A percentile compares a stretch with the other conserved stretches of the same genome.
Evolutionary conservation across 2,113 vertebrate species (phyloP).

Genomic region (Phyllostomus hastatus): DNA sequence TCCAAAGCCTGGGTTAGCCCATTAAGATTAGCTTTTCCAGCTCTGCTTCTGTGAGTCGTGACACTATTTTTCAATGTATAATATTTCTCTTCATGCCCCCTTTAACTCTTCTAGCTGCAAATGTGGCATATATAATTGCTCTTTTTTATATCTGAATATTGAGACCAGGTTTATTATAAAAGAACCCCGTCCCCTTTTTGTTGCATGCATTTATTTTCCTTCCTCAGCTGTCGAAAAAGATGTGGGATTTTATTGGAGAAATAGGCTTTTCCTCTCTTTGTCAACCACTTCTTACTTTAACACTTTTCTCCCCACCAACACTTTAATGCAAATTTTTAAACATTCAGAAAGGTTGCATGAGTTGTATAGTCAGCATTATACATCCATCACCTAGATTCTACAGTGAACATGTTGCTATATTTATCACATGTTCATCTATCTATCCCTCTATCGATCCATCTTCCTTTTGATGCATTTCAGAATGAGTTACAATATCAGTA

Average conservation of each 20-base stretch:
- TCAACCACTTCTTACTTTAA: conserved; percentile 3
- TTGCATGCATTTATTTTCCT: conserved; percentile 10
- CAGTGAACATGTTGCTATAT: not conserved
- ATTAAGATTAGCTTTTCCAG: not conserved
- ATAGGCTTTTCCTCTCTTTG: conserved; percentile 6
- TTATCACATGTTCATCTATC: not conserved
- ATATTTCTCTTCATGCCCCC: conserved; percentile 10
- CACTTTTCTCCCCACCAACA: not conserved
- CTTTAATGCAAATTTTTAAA: conserved; percentile 7
- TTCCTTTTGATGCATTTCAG: conserved; percentile 24
- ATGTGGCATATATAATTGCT: not conserved
- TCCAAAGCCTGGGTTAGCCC: not conserved
- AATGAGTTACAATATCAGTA: conserved; percentile 25
- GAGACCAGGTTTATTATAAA: conserved; percentile 3
- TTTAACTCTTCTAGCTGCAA: conserved; percentile 1
- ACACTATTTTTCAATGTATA: conserved; percentile 1
- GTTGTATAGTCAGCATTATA: not conserved
- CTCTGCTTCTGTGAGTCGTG: not conserved
- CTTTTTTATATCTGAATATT: not conserved
- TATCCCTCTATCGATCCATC: not conserved
- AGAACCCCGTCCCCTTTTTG: not conserved
- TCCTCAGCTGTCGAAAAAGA: conserved; percentile 14
- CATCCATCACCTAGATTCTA: not conserved
- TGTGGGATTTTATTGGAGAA: conserved; percentile 6
- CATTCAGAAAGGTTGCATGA: not conserved